A percentile compares a stretch with the other conserved stretches of the same genome.
phyloP scores from a whole-genome alignment of 2,113 vertebrate species.

The Dicaeum eximium region DNA sequence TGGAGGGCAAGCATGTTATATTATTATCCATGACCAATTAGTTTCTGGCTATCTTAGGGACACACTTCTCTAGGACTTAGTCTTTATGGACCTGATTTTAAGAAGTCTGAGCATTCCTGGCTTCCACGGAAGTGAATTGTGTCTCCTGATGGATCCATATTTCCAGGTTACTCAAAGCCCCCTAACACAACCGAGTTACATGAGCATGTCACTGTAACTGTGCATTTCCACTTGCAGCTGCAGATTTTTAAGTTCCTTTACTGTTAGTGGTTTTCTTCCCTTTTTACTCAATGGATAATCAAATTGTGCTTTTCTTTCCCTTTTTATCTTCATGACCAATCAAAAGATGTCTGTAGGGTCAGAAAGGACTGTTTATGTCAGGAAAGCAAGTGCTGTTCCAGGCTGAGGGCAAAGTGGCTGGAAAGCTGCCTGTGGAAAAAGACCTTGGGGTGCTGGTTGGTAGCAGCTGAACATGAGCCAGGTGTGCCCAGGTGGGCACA shows the following conservation, averaged over 20 bases:
- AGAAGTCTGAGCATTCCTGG: neutral
- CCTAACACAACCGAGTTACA: neutral
- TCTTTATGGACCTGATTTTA: constrained; percentile 8
- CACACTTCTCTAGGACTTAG: constrained; percentile 16
- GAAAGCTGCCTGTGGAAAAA: neutral
- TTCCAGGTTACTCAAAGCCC: neutral
- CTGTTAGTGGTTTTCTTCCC: neutral
- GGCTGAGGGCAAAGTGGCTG: neutral
- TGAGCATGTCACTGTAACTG: neutral
- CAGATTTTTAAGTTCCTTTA: neutral
- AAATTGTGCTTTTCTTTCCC: neutral
- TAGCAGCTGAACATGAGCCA: neutral
- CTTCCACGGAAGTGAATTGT: neutral
- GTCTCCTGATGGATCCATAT: neutral
- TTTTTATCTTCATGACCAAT: neutral
- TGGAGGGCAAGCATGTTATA: constrained; percentile 48
- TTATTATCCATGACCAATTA: constrained; percentile 70
- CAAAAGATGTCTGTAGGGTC: neutral
- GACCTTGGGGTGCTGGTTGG: neutral
- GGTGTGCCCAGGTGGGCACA: neutral
- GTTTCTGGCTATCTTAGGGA: constrained; percentile 45
- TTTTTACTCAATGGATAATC: neutral
- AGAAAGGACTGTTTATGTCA: neutral
- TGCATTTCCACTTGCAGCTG: neutral
- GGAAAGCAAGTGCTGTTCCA: neutral